Conservation (phyloP, 1,140 invertebrate genomes). For the Sitophilus oryzae region DNA sequence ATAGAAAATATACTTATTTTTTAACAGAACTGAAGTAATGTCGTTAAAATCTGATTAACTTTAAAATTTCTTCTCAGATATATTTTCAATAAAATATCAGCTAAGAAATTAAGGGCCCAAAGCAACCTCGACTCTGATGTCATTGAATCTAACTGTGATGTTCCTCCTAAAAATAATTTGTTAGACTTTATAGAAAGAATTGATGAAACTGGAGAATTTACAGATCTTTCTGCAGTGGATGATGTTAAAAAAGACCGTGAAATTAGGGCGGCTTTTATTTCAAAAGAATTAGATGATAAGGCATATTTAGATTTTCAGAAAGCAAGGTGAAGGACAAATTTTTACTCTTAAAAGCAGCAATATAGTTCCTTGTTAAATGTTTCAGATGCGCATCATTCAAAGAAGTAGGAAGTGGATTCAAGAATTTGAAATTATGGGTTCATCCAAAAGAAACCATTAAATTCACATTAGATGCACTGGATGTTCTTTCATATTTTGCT, state of each 20-base stretch:
- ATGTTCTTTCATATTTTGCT: conserved; percentile 62
- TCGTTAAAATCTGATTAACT: not conserved
- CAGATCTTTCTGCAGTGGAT: conserved; percentile 47
- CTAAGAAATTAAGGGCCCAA: not conserved
- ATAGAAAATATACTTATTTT: not conserved
- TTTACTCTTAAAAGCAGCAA: not conserved
- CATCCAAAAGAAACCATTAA: conserved; percentile 48
- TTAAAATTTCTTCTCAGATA: not conserved
- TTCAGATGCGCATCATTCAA: conserved; percentile 34
- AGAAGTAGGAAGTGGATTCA: conserved; percentile 37
- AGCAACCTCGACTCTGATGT: not conserved
- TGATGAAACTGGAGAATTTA: conserved; percentile 54
- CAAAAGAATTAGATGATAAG: conserved; percentile 48
- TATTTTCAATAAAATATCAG: conserved; percentile 4
- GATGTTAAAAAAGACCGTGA: conserved; percentile 48
- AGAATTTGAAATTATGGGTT: conserved; percentile 49
- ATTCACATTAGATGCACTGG: conserved; percentile 48
- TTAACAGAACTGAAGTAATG: not conserved
- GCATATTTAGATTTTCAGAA: conserved; percentile 50
- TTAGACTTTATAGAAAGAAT: conserved; percentile 49
- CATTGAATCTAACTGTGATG: conserved; percentile 21
- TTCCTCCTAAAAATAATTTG: conserved; percentile 34
- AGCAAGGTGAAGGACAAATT: conserved; percentile 13
- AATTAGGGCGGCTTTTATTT: conserved; percentile 49
- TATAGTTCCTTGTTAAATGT: not conserved